phyloP scores from a whole-genome alignment of 2,113 vertebrate genomes.

The Phaethornis superciliosus region DNA sequence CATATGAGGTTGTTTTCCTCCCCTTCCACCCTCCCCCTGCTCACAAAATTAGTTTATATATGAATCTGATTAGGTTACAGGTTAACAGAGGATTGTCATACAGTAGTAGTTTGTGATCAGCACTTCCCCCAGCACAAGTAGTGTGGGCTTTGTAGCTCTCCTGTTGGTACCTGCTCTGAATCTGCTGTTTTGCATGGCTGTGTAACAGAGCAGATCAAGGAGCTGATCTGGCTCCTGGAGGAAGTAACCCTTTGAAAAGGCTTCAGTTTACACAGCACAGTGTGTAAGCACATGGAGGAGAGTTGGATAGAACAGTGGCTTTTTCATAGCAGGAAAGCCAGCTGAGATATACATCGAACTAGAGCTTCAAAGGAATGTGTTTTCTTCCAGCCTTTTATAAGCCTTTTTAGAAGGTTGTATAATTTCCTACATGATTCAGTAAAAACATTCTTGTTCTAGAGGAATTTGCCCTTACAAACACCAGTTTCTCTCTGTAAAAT shows the following conservation, averaged over 20 bases:
- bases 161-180: accelerated
- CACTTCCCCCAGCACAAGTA: accelerated
- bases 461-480: neutral
- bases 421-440: neutral
- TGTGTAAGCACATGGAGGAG: neutral
- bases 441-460: neutral
- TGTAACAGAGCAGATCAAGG: neutral
- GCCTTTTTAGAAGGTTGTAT: neutral
- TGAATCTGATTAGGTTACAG: neutral
- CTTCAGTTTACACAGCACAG: neutral
- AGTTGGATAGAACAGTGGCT: neutral
- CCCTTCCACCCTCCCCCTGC: neutral
- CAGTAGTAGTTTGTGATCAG: neutral
- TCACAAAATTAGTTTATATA: neutral
- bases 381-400: neutral
- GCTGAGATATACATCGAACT: neutral
- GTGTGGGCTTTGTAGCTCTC: neutral
- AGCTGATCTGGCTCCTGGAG: neutral
- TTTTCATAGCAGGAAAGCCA: neutral
- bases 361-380: neutral
- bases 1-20: neutral
- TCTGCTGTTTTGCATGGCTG: neutral
- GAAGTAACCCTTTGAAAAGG: neutral
- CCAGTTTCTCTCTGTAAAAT: neutral
- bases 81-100: neutral